These are phyloP conservation scores for Lagopus leucura DNA, from an alignment of 2,113 vertebrate genomes.

Conservation along the genomic window DNA sequence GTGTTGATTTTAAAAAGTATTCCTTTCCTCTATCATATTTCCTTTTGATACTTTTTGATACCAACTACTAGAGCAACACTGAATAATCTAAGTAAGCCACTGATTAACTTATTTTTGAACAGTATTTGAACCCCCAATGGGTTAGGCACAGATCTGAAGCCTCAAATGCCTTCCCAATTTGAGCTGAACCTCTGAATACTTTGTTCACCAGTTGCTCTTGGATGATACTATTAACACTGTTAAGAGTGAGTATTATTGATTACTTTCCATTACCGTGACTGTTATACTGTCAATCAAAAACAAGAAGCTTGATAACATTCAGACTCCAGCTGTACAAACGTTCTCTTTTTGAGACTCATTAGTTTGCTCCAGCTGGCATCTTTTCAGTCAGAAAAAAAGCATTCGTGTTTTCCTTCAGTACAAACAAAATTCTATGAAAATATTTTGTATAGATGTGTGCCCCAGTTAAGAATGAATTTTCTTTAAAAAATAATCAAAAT, in stretches of 20 bases:
- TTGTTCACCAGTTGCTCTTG: background rate
- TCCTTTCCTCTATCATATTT: background rate
- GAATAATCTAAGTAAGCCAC: background rate
- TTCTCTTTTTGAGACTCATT: slow-evolving; percentile 49
- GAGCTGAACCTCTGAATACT: background rate
- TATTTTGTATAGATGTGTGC: slow-evolving; percentile 16
- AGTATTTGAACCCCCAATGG: background rate
- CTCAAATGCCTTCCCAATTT: background rate
- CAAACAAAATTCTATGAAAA: background rate
- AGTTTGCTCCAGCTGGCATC: slow-evolving; percentile 42
- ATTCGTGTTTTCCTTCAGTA: background rate
- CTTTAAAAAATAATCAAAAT: background rate
- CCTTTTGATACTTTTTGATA: background rate
- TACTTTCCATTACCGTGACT: background rate
- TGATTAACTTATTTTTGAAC: background rate
- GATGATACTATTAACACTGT: background rate
- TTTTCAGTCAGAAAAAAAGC: background rate
- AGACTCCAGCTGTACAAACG: slow-evolving; percentile 47
- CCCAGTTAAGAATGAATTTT: background rate
- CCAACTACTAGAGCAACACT: background rate
- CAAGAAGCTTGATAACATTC: slow-evolving; percentile 44
- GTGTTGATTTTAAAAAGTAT: background rate
- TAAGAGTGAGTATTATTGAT: slow-evolving; percentile 37
- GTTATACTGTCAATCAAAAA: slow-evolving; percentile 40
- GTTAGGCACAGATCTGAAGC: background rate